Conservation (phyloP, 2,113 vertebrate genomes). For the Misgurnus anguillicaudatus region DNA sequence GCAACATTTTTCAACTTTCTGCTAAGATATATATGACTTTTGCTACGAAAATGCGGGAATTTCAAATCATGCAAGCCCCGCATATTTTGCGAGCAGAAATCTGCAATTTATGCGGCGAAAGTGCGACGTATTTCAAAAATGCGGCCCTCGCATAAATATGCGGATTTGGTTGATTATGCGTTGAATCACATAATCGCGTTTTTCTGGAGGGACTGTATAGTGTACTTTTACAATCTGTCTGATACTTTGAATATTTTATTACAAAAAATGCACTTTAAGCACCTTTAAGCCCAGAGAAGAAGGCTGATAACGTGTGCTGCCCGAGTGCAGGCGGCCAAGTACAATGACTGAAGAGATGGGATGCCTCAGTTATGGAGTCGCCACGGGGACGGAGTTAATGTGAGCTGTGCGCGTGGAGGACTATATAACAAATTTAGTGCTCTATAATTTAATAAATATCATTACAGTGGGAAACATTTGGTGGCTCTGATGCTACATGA, state of each 20-base stretch:
- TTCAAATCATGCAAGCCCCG: too few relatives aligned
- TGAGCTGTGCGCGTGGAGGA: conserved; percentile 40
- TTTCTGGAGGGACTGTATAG: too few relatives aligned
- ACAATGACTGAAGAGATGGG: conserved; percentile 22
- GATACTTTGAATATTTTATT: not conserved
- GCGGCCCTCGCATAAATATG: too few relatives aligned
- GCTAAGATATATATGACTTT: too few relatives aligned
- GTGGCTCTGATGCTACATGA: conserved; percentile 44
- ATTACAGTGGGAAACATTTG: conserved; percentile 53
- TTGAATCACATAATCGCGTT: too few relatives aligned
- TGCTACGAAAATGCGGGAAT: too few relatives aligned
- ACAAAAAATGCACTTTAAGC: not conserved
- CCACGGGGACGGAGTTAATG: conserved; percentile 58
- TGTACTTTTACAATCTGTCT: too few relatives aligned
- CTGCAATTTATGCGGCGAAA: too few relatives aligned
- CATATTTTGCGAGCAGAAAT: too few relatives aligned
- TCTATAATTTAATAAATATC: conserved; percentile 69
- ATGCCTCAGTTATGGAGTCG: conserved; percentile 47
- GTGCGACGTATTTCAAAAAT: too few relatives aligned
- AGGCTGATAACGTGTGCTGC: conserved; percentile 1
- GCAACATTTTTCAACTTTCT: too few relatives aligned
- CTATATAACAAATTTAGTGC: conserved; percentile 57
- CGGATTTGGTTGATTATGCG: too few relatives aligned
- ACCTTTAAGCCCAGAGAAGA: conserved; percentile 32
- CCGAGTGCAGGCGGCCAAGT: conserved; percentile 23